Evolutionary conservation across 2,113 vertebrate genomes (phyloP).

Genomic region (Istiophorus platypterus): DNA sequence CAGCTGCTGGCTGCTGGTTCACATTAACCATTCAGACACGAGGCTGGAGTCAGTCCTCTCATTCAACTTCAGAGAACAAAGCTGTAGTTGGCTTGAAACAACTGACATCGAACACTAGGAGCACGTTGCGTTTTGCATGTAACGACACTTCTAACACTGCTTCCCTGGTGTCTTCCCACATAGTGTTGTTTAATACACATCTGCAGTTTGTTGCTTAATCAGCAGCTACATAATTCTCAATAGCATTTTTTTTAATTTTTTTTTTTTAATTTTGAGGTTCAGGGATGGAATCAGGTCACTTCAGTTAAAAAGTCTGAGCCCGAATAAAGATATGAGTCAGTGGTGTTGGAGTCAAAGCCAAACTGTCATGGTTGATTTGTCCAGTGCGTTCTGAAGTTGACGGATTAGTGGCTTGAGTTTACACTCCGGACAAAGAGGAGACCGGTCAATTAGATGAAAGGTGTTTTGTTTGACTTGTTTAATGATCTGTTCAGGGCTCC

Average conservation of each 20-base stretch:
- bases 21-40: too few relatives aligned
- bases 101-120: too few relatives aligned
- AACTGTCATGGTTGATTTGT: background rate
- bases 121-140: too few relatives aligned
- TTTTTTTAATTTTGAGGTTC: background rate
- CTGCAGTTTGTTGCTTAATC: background rate
- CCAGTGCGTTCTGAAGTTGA: background rate
- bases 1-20: too few relatives aligned
- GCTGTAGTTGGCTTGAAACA: too few relatives aligned
- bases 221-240: background rate
- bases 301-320: background rate
- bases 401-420: background rate
- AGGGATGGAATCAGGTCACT: background rate
- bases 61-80: too few relatives aligned
- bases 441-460: constrained; percentile 30
- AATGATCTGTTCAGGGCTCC: constrained; percentile 14
- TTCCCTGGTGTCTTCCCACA: background rate
- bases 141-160: background rate
- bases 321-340: background rate
- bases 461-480: constrained; percentile 40
- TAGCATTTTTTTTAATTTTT: background rate
- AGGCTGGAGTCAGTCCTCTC: too few relatives aligned
- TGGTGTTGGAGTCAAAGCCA: background rate
- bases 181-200: background rate
- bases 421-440: constrained; percentile 3